Base-by-base conservation (phyloP, 2,888 invertebrate species). In the Electrophaes corylata region DNA sequence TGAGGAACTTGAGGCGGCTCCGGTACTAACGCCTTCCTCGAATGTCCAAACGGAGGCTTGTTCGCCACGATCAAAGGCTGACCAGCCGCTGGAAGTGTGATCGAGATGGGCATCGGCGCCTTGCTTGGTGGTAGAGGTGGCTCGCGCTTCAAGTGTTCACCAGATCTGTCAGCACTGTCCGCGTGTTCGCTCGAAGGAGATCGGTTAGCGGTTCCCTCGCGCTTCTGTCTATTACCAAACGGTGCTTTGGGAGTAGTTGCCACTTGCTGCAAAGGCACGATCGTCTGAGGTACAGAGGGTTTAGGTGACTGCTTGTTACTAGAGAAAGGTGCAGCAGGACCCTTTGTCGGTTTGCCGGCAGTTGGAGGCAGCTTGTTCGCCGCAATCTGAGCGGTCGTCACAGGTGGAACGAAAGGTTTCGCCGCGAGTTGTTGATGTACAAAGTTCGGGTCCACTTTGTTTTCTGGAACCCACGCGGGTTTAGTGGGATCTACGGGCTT, bases 91-190 rank as follows among this genome's bases (percentile, higher is more conserved):
- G 84, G 83, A 26, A 89, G 70, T n/a, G 91, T 92, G 37, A 93
- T 92, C n/a, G 89, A 88, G 48, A 90, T 91, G 10, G 91, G 89
- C 87, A 88, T 92, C 19, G 85, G 91, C 1, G 86, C 90, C 66
- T 91, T 91, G 72, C 91, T 91, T 4, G 91, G 82, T 63, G 90
- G 86, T 44, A 86, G 72, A 1, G 88, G 83, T 46, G 89, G 83
- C 56, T 86, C 87, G 14, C 87, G 86, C 57, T 88, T 90, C 0
- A 69, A 47, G 60, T 89, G 88, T 23, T 90, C 84, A 1, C 59
- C 63, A 11, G 61, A 66, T 61, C 73, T 80, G 51, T 83, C 90
- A 18, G 71, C 71, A 52, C 57, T 73, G 20, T 88, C 88, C 3
- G 71, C 69, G 31, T 69, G 80, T 31, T 89, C 91, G 55, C 70